phyloP scores from a whole-genome alignment of 35 echinoderm and acorn worm species.

The Acanthaster planci region DNA sequence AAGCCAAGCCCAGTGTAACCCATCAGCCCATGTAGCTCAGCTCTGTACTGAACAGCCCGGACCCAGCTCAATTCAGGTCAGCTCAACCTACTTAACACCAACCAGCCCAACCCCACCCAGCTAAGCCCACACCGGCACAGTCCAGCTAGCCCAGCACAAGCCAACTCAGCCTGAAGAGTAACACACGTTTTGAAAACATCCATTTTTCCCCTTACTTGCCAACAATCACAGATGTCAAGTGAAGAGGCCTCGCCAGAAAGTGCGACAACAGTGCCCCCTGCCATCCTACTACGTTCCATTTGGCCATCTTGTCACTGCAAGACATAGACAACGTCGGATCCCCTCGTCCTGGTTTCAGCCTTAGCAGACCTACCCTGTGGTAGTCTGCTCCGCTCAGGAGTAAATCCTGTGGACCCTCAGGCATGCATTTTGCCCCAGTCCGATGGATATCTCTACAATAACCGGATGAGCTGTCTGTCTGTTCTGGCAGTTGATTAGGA shows the following conservation, averaged over 20 bases:
- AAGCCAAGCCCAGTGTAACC: no score
- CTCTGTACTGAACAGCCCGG: no score
- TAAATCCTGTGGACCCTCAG: conserved; percentile 64
- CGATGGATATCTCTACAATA: conserved; percentile 63
- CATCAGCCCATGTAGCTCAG: no score
- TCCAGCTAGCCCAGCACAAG: no score
- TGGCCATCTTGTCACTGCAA: conserved; percentile 94
- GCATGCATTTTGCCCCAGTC: conserved; percentile 91
- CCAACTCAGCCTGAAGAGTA: no score
- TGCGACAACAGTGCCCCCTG: conserved; percentile 96
- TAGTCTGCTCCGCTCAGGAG: conserved; percentile 47
- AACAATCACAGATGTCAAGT: conserved; percentile 63
- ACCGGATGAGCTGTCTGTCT: not conserved
- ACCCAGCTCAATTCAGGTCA: no score
- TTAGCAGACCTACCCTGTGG: conserved; percentile 69
- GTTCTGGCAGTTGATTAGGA: not conserved
- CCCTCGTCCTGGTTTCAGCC: conserved; percentile 87
- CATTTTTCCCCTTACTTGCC: conserved; percentile 52
- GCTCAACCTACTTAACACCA: no score
- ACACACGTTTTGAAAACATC: not conserved
- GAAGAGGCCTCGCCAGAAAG: conserved; percentile 64
- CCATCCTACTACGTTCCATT: conserved; percentile 79
- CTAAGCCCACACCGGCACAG: no score
- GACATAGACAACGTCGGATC: conserved; percentile 80
- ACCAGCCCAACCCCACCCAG: no score